Conservation (phyloP, 2,888 invertebrate species). For the Palloptera scutellata region DNA sequence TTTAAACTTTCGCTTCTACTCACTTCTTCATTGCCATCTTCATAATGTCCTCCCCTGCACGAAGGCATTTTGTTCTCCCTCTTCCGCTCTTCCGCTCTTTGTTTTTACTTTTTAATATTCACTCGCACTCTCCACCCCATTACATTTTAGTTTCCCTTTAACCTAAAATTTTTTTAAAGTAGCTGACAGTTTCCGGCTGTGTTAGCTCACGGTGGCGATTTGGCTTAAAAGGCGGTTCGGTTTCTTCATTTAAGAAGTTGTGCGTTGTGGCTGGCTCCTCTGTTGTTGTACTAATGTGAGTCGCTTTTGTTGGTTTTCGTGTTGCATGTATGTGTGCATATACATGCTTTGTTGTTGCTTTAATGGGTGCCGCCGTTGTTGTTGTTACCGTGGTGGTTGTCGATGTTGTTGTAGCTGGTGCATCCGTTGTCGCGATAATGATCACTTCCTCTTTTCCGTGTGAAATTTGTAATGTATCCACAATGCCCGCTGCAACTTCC, state of each 20-base stretch:
- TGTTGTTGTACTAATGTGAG: conserved; percentile 8
- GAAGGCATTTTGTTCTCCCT: too few species aligned
- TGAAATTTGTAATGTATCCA: conserved; percentile 4
- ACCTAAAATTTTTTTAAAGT: conserved; percentile 64
- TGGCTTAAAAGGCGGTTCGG: conserved; percentile 62
- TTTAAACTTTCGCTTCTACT: too few species aligned
- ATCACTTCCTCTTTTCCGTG: conserved; percentile 2
- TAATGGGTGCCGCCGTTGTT: not conserved
- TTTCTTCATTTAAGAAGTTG: conserved; percentile 62
- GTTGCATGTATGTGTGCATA: conserved; percentile 17
- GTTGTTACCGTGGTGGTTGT: conserved; percentile 7
- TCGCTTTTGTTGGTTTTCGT: conserved; percentile 25
- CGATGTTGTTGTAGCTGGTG: conserved; percentile 16
- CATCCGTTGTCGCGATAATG: conserved; percentile 32
- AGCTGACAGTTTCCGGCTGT: conserved; percentile 63
- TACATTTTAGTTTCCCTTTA: conserved; percentile 42
- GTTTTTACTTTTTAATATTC: too few species aligned
- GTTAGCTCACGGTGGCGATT: conserved; percentile 63
- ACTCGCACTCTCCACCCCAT: not conserved
- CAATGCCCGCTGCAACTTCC: conserved; percentile 19
- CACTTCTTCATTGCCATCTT: too few species aligned
- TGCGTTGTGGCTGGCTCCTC: conserved; percentile 46
- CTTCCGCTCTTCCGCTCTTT: too few species aligned
- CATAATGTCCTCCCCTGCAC: too few species aligned
- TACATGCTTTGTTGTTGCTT: conserved; percentile 12